Percentiles rank a stretch among this genome's conserved stretches.
These are phyloP conservation scores for Melierax canorus DNA, from an alignment of 2,113 vertebrate genomes.

Conservation along the genomic window DNA sequence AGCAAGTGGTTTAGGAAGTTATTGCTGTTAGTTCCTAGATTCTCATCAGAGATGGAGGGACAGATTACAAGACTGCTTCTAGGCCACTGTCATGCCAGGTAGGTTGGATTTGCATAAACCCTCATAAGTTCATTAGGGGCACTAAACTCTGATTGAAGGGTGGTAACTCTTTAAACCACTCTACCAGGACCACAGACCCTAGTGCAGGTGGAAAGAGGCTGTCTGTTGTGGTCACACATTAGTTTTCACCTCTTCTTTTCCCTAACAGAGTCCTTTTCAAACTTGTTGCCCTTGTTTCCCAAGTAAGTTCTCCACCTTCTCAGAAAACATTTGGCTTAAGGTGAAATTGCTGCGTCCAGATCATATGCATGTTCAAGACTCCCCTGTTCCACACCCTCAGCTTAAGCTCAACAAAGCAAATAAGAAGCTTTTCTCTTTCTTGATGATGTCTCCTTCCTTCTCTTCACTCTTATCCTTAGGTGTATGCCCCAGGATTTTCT, in stretches of 20 bases:
- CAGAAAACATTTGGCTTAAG: neutral
- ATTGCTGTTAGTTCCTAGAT: neutral
- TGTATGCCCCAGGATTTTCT: neutral
- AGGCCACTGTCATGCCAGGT: neutral
- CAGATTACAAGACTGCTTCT: neutral
- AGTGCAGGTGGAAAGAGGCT: neutral
- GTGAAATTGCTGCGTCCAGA: neutral
- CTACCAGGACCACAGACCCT: neutral
- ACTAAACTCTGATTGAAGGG: neutral
- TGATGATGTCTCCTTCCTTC: neutral
- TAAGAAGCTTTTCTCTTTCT: neutral
- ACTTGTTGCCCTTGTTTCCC: neutral
- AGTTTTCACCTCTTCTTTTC: neutral
- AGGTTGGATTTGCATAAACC: neutral
- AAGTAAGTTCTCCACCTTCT: neutral
- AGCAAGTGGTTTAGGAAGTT: neutral
- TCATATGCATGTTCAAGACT: neutral
- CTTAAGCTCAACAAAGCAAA: neutral
- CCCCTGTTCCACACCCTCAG: neutral
- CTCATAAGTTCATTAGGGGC: neutral
- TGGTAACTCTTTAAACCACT: neutral
- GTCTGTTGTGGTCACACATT: accelerated
- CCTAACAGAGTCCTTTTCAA: neutral
- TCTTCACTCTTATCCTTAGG: neutral
- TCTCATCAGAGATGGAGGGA: neutral